Evolutionary conservation across 2,888 invertebrate species (phyloP).

Genomic region (Drymonia ruficornis): DNA sequence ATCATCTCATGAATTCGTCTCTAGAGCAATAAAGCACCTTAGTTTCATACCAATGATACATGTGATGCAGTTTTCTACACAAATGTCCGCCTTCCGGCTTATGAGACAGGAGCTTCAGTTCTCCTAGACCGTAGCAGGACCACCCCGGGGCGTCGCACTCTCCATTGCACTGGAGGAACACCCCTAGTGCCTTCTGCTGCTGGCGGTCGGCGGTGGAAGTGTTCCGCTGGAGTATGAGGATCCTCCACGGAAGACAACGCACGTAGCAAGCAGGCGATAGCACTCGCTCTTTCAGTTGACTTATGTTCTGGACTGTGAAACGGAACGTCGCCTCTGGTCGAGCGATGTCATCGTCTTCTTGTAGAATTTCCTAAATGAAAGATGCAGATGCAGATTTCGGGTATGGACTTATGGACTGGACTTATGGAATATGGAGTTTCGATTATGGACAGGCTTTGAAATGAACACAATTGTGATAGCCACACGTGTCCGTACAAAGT

Average conservation of each 20-base stretch:
- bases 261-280: slow-evolving; percentile 96
- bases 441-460: too few relatives aligned
- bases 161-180: slow-evolving; percentile 97
- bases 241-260: slow-evolving; percentile 98
- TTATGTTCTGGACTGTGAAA: slow-evolving; percentile 94
- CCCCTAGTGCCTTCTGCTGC: slow-evolving; percentile 89
- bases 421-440: too few relatives aligned
- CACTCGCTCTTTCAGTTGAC: slow-evolving; percentile 92
- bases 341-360: slow-evolving; percentile 91
- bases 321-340: slow-evolving; percentile 97
- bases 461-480: too few relatives aligned
- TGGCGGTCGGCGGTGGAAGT: slow-evolving; percentile 90
- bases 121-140: slow-evolving; percentile 98
- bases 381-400: too few relatives aligned
- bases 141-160: slow-evolving; percentile 98
- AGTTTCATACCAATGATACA: slow-evolving; percentile 92
- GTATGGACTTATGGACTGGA: too few relatives aligned
- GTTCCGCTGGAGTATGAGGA: slow-evolving; percentile 95
- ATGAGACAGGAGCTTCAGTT: slow-evolving; percentile 94
- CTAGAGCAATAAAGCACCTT: background rate
- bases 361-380: slow-evolving; percentile 69
- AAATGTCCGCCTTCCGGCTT: slow-evolving; percentile 92
- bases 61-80: slow-evolving; percentile 95
- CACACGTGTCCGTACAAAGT: too few relatives aligned
- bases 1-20: too few relatives aligned